Percentiles rank a stretch among this genome's conserved stretches.
phyloP scores from a whole-genome alignment of 2,888 invertebrate genomes.

The Limnephilus auricula region DNA sequence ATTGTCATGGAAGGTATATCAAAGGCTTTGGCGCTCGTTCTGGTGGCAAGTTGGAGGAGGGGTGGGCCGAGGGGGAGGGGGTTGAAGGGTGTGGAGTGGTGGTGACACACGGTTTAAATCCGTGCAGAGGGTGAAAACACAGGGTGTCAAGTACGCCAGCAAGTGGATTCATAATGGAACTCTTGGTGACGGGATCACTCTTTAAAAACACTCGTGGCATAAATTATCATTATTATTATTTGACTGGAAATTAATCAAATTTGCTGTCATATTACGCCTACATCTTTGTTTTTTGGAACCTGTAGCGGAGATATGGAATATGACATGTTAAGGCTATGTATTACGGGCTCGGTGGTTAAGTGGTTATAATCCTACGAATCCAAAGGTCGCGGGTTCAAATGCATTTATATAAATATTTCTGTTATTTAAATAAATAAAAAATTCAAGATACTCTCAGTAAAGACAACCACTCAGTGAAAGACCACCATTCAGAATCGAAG shows the following conservation, averaged over 20 bases:
- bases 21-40: slow-evolving; percentile 27
- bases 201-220: neutral
- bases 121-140: slow-evolving; percentile 21
- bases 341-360: too few species aligned
- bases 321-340: too few species aligned
- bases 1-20: slow-evolving; percentile 25
- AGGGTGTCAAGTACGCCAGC: slow-evolving; percentile 1
- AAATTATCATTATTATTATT: neutral
- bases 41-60: neutral
- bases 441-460: too few species aligned
- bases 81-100: slow-evolving; percentile 18
- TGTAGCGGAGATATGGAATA: neutral
- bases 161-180: slow-evolving; percentile 10
- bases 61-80: neutral
- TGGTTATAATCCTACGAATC: too few species aligned
- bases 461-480: too few species aligned
- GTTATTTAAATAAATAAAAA: too few species aligned
- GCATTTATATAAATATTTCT: too few species aligned
- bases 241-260: slow-evolving; percentile 2
- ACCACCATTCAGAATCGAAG: too few species aligned
- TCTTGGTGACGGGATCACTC: neutral
- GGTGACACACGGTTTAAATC: slow-evolving; percentile 14
- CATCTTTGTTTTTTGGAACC: neutral
- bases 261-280: neutral
- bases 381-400: too few species aligned